Percentiles rank a stretch among this genome's conserved stretches.
Evolutionary conservation across 2,888 invertebrate genomes (phyloP).

Genomic region (Cosmopolites sordidus): DNA sequence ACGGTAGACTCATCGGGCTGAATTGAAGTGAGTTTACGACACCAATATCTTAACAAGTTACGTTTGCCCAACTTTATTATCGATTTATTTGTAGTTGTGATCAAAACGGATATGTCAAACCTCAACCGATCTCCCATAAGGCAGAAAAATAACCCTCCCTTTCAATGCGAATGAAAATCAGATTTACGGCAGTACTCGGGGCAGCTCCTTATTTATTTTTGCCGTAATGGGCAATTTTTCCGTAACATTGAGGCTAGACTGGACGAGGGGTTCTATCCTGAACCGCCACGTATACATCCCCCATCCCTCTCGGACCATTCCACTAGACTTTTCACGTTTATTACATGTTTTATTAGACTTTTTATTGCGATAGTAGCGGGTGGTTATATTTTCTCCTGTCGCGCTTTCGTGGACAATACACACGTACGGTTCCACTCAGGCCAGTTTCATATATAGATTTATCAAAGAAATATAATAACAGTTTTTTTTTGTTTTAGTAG

Average conservation of each 20-base stretch:
- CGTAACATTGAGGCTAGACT: constrained; percentile 26
- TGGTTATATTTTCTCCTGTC: constrained; percentile 6
- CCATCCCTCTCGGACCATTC: constrained; percentile 24
- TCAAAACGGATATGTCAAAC: too few relatives aligned
- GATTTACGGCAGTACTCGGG: constrained; percentile 24
- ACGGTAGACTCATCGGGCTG: too few relatives aligned
- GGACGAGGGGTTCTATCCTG: constrained; percentile 7
- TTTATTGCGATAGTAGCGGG: constrained; percentile 22
- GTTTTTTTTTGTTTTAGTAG: background rate
- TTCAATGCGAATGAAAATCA: constrained; percentile 28
- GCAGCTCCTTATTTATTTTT: constrained; percentile 27
- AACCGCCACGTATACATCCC: background rate
- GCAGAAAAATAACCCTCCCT: constrained; percentile 17
- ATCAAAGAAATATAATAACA: constrained; percentile 1
- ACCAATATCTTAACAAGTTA: too few relatives aligned
- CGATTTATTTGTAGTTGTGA: too few relatives aligned
- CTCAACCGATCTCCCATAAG: constrained; percentile 11
- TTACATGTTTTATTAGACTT: constrained; percentile 29
- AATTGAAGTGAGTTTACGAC: too few relatives aligned
- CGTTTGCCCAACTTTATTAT: too few relatives aligned
- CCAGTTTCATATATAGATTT: background rate
- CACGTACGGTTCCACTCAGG: constrained; percentile 1
- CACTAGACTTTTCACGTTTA: constrained; percentile 28
- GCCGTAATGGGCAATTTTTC: constrained; percentile 28
- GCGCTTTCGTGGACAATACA: constrained; percentile 3